Evolutionary conservation across 1,140 invertebrate genomes (phyloP).

Genomic region (Potamilus streckersoni): DNA sequence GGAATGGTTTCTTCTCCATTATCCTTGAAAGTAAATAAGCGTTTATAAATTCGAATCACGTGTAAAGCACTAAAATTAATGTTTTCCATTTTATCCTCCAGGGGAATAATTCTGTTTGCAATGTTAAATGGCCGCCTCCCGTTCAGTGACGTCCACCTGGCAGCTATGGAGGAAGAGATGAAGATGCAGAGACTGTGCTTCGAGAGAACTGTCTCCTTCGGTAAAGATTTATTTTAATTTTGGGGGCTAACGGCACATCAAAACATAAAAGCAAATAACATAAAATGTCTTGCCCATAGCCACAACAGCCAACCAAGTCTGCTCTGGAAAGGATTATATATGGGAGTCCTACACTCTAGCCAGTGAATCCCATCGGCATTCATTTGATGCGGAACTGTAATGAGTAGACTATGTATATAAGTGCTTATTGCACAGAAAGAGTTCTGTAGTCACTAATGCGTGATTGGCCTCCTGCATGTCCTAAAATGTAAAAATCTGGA

Average conservation of each 20-base stretch:
- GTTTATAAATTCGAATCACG: too few species aligned
- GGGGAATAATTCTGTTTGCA: conserved; percentile 96
- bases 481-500: too few species aligned
- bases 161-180: conserved; percentile 48
- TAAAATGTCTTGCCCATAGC: too few species aligned
- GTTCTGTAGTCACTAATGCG: background rate
- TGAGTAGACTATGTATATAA: background rate
- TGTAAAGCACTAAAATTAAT: too few species aligned
- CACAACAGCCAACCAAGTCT: background rate
- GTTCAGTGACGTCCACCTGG: conserved; percentile 86
- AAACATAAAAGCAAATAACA: background rate
- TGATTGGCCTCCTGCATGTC: too few species aligned
- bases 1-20: too few species aligned
- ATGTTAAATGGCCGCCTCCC: conserved; percentile 94
- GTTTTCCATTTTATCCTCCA: conserved; percentile 6
- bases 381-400: background rate
- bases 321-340: background rate
- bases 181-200: conserved; percentile 49
- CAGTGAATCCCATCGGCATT: background rate
- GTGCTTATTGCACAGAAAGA: background rate
- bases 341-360: background rate
- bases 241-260: background rate
- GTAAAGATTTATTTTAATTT: conserved; percentile 22
- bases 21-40: too few species aligned
- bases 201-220: conserved; percentile 35